phyloP scores from a whole-genome alignment of 2,113 vertebrate species.

The Micronycteris hirsuta region DNA sequence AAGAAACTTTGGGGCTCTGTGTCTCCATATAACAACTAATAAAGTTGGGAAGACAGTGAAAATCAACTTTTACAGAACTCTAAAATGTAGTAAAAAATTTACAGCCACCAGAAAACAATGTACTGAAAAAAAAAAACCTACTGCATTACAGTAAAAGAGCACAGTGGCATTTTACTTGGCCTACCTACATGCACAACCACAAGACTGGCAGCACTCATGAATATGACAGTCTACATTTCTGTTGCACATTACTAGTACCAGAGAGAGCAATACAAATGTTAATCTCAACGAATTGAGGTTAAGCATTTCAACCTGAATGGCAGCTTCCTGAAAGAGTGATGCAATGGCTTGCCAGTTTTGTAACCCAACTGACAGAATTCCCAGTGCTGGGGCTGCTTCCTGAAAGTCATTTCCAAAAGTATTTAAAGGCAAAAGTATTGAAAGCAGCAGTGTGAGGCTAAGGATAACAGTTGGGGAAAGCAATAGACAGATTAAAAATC shows the following conservation, averaged over 20 bases:
- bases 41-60: background rate
- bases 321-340: background rate
- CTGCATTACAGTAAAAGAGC: background rate
- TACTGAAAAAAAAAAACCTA: background rate
- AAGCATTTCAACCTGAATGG: background rate
- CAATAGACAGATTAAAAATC: background rate
- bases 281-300: background rate
- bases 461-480: background rate
- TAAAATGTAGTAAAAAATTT: background rate
- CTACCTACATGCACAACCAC: background rate
- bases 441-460: background rate
- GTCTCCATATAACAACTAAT: background rate
- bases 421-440: background rate
- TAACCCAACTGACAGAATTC: background rate
- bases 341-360: background rate
- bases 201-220: background rate
- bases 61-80: background rate
- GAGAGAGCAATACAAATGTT: background rate
- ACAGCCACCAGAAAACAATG: background rate
- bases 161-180: background rate
- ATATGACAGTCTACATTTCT: background rate
- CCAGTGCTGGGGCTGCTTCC: background rate
- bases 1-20: background rate
- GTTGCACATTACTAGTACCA: background rate
- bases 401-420: background rate